These are phyloP conservation scores for Metellina segmentata DNA, from an alignment of 2,888 invertebrate species.

Conservation along the genomic window DNA sequence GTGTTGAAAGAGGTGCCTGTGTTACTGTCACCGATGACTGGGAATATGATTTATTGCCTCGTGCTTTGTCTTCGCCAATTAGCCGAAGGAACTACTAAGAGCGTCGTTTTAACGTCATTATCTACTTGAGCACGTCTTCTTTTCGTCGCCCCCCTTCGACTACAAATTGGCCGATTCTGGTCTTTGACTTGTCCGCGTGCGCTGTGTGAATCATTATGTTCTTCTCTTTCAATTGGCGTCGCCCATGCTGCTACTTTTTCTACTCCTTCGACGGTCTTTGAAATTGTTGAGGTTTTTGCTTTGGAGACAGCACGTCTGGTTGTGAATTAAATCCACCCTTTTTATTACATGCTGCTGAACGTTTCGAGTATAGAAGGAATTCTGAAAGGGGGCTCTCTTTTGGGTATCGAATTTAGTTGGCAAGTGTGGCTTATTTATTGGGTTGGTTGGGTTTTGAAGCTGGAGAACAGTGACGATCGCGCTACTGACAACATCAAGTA, in stretches of 20 bases:
- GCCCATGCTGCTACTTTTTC: neutral
- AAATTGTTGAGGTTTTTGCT: neutral
- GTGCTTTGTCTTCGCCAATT: conserved; percentile 47
- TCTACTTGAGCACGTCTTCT: conserved; percentile 46
- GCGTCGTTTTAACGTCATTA: conserved; percentile 38
- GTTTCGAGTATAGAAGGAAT: too few relatives aligned
- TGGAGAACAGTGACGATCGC: too few relatives aligned
- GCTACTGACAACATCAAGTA: too few relatives aligned
- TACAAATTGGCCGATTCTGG: conserved; percentile 24
- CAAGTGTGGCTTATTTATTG: too few relatives aligned
- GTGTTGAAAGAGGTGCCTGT: neutral
- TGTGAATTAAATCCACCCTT: too few relatives aligned
- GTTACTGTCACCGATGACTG: neutral
- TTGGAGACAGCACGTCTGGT: neutral
- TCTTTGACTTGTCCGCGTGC: neutral
- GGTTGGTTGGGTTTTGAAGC: too few relatives aligned
- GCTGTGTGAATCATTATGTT: neutral
- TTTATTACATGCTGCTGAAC: too few relatives aligned
- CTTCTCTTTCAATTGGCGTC: neutral
- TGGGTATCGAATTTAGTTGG: too few relatives aligned
- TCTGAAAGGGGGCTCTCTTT: too few relatives aligned
- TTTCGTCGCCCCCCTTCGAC: conserved; percentile 9
- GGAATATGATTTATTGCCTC: conserved; percentile 46
- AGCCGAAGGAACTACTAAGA: conserved; percentile 7
- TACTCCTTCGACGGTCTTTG: neutral